Evolutionary conservation across 1,140 invertebrate species (phyloP), one percentile per base, ranked within the genome.

Genomic region (Aphis gossypii): DNA sequence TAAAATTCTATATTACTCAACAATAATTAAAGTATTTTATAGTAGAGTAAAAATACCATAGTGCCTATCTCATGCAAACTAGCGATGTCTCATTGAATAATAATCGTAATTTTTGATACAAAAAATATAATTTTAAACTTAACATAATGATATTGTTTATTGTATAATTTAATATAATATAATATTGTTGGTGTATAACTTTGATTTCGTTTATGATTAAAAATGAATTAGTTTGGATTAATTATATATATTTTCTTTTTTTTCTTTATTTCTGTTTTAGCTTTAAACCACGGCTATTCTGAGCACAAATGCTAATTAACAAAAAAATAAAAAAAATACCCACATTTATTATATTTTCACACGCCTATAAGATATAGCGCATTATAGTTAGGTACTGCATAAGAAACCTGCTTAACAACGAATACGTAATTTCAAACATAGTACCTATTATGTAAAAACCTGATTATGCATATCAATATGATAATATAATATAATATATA

Each of bases 341-440:
- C n/a, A 20, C 35, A 23, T 89, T 88, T 11, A 54, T 21, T 56
- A 9, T 38, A 56, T 68, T 90, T 90, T 90, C 89, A 90, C 89
- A 90, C 56, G 89, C 54, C 38, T 90, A 41, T 41, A 90, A 44
- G 7, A 44, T 21, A 56, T 5, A n/a, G 30, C 54, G 14, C 21
- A 30, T 21, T 4, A 23, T 90, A 56, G 11, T 8, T 5, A 46
- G 23, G 18, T 54, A 48, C 35, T 25, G 4, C 30, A 82, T 38
- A 82, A 92, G 21, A 92, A 92, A 92, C 60, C 90, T 82, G 76
- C 76, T 83, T 83, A 35, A 92, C 68, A n/a, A 83, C n/a, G 2
- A 41, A 83, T 51, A 48, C 68, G 5, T 82, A 92, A 76, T 92
- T 92, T 82, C n/a, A 48, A 46, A 90, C 11, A 30, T 14, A 86